Conservation (phyloP, 1,140 invertebrate genomes). For the Drosophila varians region DNA sequence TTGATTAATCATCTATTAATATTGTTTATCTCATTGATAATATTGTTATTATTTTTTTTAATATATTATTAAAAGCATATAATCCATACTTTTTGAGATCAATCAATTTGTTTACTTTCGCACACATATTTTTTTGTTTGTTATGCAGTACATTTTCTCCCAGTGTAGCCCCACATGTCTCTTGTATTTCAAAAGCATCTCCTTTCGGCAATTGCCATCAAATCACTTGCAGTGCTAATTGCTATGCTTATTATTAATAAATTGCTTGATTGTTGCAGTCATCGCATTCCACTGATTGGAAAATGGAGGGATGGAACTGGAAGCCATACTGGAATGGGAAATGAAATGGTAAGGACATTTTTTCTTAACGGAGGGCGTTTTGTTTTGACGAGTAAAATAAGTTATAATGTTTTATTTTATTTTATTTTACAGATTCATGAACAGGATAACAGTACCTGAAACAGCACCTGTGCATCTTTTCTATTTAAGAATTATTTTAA, state of each 20-base stretch:
- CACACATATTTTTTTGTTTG: background rate
- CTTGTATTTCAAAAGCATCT: slow-evolving; percentile 1
- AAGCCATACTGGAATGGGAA: background rate
- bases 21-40: no score
- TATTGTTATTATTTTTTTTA: no score
- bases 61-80: no score
- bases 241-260: slow-evolving; percentile 56
- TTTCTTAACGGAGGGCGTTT: no score
- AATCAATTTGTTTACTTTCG: no score
- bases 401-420: no score
- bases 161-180: background rate
- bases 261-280: slow-evolving; percentile 45
- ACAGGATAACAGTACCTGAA: no score
- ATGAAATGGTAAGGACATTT: background rate
- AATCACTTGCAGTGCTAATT: slow-evolving; percentile 57
- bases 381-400: no score
- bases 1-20: no score
- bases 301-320: background rate
- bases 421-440: no score
- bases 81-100: background rate
- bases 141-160: background rate
- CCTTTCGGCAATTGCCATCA: slow-evolving; percentile 28
- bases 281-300: slow-evolving; percentile 28
- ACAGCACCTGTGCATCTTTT: no score
- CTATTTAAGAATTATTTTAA: no score